Evolutionary conservation across 2,888 invertebrate species (phyloP), one percentile per base, ranked within the genome.

Genomic region (Drosophila subsilvestris): DNA sequence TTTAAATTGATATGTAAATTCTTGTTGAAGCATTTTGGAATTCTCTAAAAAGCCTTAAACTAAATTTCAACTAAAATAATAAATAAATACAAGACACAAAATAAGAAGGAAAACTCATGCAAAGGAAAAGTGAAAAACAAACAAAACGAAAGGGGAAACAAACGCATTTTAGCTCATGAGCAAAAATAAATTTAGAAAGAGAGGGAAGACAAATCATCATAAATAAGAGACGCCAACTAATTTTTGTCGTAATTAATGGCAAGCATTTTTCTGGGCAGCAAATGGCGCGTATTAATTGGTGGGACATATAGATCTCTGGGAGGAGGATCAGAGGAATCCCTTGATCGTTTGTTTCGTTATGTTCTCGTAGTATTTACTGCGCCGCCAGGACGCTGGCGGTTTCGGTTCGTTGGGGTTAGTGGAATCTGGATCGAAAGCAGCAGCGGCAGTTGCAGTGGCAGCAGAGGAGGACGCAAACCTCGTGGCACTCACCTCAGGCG

Each of bases 281-380:
- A 84, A 87, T 84, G 83, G 77, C 77, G 84, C 78, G 25, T 63
- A 60, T 75, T 76, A 83, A 80, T 84, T 78, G 78, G 48, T 48
- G 67, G 58, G 29, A n/a, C 42, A 49, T 43, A 61, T 56, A 55
- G 48, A 54, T 59, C 51, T 66, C 50, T 32, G 32, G 12, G n/a
- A n/a, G 32, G 5, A 4, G 32, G 32, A 32, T 86, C 88, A 93
- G 80, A 94, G 91, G 89, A 93, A 93, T 74, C 93, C 93, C 91
- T 93, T 94, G 85, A 94, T 93, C 72, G 94, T 93, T 89, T 94
- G 93, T 80, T 94, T 93, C 80, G 94, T 93, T 79, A 93, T 93
- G 74, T 93, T 92, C 73, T 91, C 92, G 79, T 93, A 92, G 79
- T 93, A 93, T 88, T 91, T 91, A 81, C 91, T 93, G 82, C 91